Percentiles rank a stretch among this genome's conserved stretches.
These are phyloP conservation scores for Proisotoma minuta DNA, from an alignment of 2,888 invertebrate genomes.

Conservation along the genomic window DNA sequence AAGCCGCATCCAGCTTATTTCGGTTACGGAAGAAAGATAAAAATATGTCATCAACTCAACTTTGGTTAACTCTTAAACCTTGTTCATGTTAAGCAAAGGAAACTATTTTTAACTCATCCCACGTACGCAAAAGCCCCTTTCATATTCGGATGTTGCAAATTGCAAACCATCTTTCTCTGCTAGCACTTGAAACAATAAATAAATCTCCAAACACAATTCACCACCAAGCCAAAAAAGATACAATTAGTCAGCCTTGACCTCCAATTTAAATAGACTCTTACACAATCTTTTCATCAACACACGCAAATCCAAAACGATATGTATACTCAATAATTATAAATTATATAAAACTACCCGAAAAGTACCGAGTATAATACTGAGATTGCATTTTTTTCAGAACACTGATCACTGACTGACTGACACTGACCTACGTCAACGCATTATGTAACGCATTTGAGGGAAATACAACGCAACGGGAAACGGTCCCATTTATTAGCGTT, in stretches of 20 bases:
- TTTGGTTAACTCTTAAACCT: neutral
- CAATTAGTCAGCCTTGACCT: constrained; percentile 4
- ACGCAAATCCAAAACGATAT: no score
- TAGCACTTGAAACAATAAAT: constrained; percentile 4
- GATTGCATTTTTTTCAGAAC: no score
- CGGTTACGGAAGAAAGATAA: constrained; percentile 3
- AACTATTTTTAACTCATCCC: neutral
- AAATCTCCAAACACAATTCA: neutral
- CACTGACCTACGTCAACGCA: constrained; percentile 3
- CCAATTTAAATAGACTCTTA: constrained; percentile 9
- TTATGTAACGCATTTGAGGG: no score
- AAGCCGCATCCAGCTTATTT: neutral
- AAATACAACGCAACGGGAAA: no score
- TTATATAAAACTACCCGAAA: no score
- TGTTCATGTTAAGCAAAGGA: neutral
- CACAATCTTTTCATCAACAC: no score
- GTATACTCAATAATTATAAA: neutral
- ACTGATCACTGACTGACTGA: no score
- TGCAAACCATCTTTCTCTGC: neutral
- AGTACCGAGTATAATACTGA: no score
- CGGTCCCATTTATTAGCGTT: no score
- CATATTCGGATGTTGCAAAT: neutral
- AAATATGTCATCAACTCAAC: constrained; percentile 6
- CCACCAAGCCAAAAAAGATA: neutral
- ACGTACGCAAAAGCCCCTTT: neutral